These are phyloP conservation scores for Nipponia nippon DNA, from an alignment of 2,113 vertebrate species.

Conservation along the genomic window DNA sequence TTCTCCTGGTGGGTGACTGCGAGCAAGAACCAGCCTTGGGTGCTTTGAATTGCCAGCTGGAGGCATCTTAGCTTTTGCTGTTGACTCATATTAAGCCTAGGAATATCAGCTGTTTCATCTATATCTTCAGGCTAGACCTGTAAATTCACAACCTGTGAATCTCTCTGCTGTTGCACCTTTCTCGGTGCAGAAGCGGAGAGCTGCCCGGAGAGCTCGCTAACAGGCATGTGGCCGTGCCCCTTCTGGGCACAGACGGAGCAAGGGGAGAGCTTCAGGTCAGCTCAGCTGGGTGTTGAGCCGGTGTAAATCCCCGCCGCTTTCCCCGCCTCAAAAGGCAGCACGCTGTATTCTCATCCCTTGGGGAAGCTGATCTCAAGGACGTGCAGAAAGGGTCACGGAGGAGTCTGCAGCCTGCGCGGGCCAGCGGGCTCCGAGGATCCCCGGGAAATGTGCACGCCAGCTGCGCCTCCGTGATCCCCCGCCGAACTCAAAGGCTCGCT, in stretches of 20 bases:
- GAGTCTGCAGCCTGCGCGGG: not conserved
- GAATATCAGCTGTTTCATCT: not conserved
- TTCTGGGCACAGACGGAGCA: rapidly evolving
- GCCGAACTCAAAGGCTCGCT: not conserved
- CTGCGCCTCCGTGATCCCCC: not conserved
- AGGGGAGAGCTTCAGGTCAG: not conserved
- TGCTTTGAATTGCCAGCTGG: not conserved
- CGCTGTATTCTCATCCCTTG: not conserved
- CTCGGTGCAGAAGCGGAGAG: rapidly evolving
- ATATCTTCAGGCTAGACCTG: not conserved
- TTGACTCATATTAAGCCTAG: not conserved
- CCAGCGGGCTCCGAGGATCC: not conserved
- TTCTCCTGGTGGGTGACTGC: not conserved
- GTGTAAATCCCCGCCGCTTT: rapidly evolving
- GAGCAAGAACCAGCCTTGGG: not conserved
- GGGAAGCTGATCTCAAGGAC: not conserved
- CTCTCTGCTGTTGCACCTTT: rapidly evolving
- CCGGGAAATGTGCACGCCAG: not conserved
- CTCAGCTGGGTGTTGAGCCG: rapidly evolving
- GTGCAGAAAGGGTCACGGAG: not conserved
- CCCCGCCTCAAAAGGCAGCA: not conserved
- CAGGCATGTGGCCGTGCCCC: not conserved
- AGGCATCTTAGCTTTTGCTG: not conserved
- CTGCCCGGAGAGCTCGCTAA: not conserved
- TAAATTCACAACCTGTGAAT: rapidly evolving